Evolutionary conservation across 1,140 invertebrate species (phyloP).

Genomic region (Telenomus remus): DNA sequence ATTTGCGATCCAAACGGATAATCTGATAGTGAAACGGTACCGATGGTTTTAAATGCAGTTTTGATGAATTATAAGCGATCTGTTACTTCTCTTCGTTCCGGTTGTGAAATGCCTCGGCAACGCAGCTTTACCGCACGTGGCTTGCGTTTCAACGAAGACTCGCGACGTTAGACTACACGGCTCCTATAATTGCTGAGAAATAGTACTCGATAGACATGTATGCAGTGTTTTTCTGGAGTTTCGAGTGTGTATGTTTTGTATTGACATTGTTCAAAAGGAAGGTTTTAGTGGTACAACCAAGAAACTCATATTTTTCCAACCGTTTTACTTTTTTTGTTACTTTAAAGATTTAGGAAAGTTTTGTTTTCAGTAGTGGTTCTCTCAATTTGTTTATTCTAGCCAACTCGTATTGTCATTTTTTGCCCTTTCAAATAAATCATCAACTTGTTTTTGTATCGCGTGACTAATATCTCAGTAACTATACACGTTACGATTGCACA

Average conservation of each 20-base stretch:
- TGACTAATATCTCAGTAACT: constrained; percentile 44
- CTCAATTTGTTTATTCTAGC: constrained; percentile 12
- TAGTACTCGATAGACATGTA: constrained; percentile 15
- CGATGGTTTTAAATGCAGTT: constrained; percentile 69
- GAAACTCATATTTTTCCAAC: constrained; percentile 19
- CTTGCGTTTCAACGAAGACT: constrained; percentile 68
- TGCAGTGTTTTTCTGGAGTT: constrained; percentile 10
- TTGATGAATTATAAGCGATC: constrained; percentile 74
- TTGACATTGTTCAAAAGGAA: constrained; percentile 32
- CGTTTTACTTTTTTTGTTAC: not conserved
- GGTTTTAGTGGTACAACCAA: constrained; percentile 24
- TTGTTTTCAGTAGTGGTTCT: constrained; percentile 4
- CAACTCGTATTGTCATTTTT: constrained; percentile 45
- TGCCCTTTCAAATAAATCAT: not conserved
- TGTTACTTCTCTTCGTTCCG: constrained; percentile 69
- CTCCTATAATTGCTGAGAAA: constrained; percentile 41
- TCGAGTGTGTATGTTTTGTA: constrained; percentile 28
- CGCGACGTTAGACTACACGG: constrained; percentile 64
- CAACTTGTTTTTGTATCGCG: constrained; percentile 24
- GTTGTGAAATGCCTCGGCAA: constrained; percentile 69
- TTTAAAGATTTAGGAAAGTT: constrained; percentile 12
- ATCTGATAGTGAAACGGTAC: constrained; percentile 57
- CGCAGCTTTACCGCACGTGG: constrained; percentile 67
- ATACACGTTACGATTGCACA: constrained; percentile 46
- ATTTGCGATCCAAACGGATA: constrained; percentile 7